Conservation (phyloP, 2,113 vertebrate genomes). For the Dasyurus viverrinus region DNA sequence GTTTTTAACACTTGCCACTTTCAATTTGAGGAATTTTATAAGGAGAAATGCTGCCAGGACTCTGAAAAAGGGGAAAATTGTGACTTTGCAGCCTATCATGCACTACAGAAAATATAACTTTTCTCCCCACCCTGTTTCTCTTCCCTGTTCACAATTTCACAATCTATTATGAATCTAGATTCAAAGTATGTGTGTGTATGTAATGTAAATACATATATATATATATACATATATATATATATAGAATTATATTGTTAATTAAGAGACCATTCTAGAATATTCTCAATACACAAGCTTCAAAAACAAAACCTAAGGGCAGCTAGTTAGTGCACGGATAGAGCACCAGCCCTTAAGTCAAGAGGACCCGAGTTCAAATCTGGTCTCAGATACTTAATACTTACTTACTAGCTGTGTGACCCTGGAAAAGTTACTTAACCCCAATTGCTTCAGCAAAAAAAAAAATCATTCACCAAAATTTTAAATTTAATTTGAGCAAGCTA, state of each 20-base stretch:
- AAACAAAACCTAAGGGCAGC: background rate
- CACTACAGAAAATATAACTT: background rate
- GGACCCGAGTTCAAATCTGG: too few species aligned
- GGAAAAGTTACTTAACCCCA: too few species aligned
- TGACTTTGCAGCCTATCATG: background rate
- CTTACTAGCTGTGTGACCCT: too few species aligned
- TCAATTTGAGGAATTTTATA: background rate
- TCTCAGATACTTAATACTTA: too few species aligned
- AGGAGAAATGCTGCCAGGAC: background rate
- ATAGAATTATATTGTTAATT: too few species aligned
- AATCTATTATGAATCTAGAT: constrained; percentile 8
- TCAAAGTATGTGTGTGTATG: background rate
- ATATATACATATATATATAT: too few species aligned
- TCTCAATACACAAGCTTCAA: constrained; percentile 7
- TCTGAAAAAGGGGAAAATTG: background rate
- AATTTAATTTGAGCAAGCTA: constrained; percentile 37
- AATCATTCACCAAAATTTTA: background rate
- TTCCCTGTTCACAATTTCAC: background rate
- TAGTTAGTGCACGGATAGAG: too few species aligned
- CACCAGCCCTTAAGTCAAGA: too few species aligned
- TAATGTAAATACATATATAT: background rate
- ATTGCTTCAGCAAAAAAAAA: too few species aligned
- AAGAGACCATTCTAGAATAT: background rate
- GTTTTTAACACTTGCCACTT: background rate
- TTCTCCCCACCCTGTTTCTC: constrained; percentile 23